These are phyloP conservation scores for Lordiphosa andalusiaca DNA, from an alignment of 2,888 invertebrate species.

Conservation along the genomic window DNA sequence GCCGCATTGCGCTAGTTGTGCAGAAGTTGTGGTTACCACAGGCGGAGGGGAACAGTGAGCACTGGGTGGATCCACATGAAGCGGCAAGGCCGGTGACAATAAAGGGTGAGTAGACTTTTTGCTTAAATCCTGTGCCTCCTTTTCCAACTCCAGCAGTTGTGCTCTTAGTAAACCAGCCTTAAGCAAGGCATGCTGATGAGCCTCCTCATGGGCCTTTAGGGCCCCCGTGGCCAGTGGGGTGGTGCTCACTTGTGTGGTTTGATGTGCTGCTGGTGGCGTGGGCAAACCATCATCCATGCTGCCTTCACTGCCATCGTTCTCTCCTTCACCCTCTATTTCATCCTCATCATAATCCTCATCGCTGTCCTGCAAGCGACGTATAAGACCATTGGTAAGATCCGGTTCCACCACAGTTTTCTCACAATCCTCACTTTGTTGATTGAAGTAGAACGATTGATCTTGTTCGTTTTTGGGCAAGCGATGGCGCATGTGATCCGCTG, in stretches of 20 bases:
- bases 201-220: conserved; percentile 55
- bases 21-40: conserved; percentile 51
- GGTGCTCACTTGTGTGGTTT: conserved; percentile 63
- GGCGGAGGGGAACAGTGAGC: conserved; percentile 57
- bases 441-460: conserved; percentile 75
- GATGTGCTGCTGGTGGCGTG: conserved; percentile 64
- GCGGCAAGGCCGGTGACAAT: conserved; percentile 12
- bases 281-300: conserved; percentile 47
- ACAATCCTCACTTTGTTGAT: conserved; percentile 75
- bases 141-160: conserved; percentile 63
- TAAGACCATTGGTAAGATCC: conserved; percentile 78
- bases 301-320: conserved; percentile 44
- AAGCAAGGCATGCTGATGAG: conserved; percentile 56
- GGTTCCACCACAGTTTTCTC: conserved; percentile 79
- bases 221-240: conserved; percentile 58
- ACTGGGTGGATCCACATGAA: conserved; percentile 30
- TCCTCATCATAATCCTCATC: conserved; percentile 79
- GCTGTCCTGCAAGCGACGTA: conserved; percentile 78
- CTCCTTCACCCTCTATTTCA: conserved; percentile 70
- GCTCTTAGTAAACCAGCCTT: conserved; percentile 57
- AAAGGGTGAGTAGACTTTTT: conserved; percentile 55
- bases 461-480: conserved; percentile 78
- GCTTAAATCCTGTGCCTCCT: conserved; percentile 74
- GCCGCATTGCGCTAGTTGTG: conserved; percentile 38
- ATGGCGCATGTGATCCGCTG: conserved; percentile 80